Evolutionary conservation across 1,140 invertebrate genomes (phyloP).

Genomic region (Asbolus verrucosus): DNA sequence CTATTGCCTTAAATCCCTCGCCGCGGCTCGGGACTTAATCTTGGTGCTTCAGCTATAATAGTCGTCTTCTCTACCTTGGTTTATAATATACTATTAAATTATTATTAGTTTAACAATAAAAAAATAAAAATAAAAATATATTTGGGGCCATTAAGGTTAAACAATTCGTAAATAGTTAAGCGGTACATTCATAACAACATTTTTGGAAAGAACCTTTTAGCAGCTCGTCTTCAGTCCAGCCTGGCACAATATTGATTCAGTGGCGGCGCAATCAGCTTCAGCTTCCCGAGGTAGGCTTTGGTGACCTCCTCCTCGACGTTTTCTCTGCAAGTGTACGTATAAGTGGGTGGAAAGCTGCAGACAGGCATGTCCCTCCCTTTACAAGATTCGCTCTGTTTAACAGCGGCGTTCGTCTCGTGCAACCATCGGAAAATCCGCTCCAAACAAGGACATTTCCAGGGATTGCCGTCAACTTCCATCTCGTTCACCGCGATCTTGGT

Average conservation of each 20-base stretch:
- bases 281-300: neutral
- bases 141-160: too few relatives aligned
- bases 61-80: too few relatives aligned
- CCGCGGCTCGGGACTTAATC: too few relatives aligned
- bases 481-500: slow-evolving; percentile 6
- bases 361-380: slow-evolving; percentile 15
- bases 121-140: too few relatives aligned
- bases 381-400: neutral
- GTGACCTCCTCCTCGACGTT: slow-evolving; percentile 17
- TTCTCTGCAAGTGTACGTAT: slow-evolving; percentile 22
- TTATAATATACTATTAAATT: too few relatives aligned
- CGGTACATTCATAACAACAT: too few relatives aligned
- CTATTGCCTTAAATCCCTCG: too few relatives aligned
- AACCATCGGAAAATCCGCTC: slow-evolving; percentile 16
- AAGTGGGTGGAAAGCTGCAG: neutral
- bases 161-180: too few relatives aligned
- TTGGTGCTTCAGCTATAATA: too few relatives aligned
- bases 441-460: slow-evolving; percentile 45
- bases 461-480: slow-evolving; percentile 24
- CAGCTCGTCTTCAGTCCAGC: neutral
- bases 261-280: neutral
- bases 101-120: too few relatives aligned
- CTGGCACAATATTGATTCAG: slow-evolving; percentile 7
- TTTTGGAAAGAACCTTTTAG: neutral
- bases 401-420: slow-evolving; percentile 11